Conservation (phyloP, 2,797 vertebrate genomes). For the Chelonia mydas region DNA sequence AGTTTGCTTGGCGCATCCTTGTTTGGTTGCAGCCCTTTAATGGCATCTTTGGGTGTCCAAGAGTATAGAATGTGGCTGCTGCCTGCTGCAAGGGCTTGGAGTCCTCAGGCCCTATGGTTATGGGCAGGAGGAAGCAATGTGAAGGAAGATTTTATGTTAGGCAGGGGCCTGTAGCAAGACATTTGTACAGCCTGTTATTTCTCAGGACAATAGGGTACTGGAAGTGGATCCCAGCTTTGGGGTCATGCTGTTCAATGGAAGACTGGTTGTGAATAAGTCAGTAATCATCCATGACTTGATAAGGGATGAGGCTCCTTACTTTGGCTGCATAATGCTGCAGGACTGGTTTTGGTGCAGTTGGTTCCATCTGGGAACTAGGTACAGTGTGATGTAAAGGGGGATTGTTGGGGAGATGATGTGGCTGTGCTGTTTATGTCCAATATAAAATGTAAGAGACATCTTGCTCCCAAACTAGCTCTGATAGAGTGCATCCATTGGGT, state of each 20-base stretch:
- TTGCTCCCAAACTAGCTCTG: neutral
- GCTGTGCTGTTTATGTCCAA: neutral
- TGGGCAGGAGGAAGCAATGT: neutral
- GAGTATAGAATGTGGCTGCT: neutral
- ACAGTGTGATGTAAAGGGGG: neutral
- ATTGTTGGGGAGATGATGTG: neutral
- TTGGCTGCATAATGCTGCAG: neutral
- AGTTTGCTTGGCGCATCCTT: neutral
- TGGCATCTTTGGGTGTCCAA: neutral
- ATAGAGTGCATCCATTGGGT: neutral
- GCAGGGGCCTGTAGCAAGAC: neutral
- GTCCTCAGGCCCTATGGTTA: neutral
- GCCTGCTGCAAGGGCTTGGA: neutral
- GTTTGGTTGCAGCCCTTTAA: neutral
- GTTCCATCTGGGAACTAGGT: neutral
- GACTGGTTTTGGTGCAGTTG: neutral
- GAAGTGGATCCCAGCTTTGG: neutral
- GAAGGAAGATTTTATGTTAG: neutral
- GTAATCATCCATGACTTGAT: neutral
- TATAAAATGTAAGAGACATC: neutral
- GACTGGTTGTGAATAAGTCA: neutral
- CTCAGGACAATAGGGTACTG: neutral
- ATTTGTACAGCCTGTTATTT: neutral
- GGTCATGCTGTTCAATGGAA: neutral
- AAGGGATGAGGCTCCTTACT: neutral